These are phyloP conservation scores for Agrilus mali DNA, from an alignment of 2,888 invertebrate genomes.

Conservation along the genomic window DNA sequence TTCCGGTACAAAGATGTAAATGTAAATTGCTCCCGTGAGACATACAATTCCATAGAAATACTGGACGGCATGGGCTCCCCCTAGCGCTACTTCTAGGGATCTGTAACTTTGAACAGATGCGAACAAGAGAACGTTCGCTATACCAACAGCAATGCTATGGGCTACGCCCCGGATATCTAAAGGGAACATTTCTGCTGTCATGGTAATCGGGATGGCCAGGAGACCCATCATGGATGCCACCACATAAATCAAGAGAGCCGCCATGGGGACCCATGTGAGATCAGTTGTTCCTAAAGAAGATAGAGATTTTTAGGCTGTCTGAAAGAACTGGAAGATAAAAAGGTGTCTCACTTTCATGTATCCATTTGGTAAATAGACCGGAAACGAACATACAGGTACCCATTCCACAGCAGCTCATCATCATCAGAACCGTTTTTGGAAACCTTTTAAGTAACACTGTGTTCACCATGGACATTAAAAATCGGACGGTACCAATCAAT, in stretches of 20 bases:
- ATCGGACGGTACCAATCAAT: conserved; percentile 41
- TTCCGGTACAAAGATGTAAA: conserved; percentile 35
- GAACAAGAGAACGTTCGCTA: conserved; percentile 46
- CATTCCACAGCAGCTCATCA: conserved; percentile 42
- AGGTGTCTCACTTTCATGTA: conserved; percentile 33
- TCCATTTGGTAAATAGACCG: conserved; percentile 39
- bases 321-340: no score
- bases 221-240: conserved; percentile 47
- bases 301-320: no score
- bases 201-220: conserved; percentile 50
- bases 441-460: conserved; percentile 41
- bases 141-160: conserved; percentile 43
- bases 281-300: conserved; percentile 22
- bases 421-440: conserved; percentile 39
- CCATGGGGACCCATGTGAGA: conserved; percentile 36
- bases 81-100: conserved; percentile 24
- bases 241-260: conserved; percentile 41
- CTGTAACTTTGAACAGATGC: conserved; percentile 41
- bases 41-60: conserved; percentile 43
- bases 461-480: conserved; percentile 44
- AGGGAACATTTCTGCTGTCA: conserved; percentile 50
- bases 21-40: conserved; percentile 29
- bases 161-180: conserved; percentile 46
- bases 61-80: conserved; percentile 39
- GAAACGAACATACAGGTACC: conserved; percentile 43